Percentiles rank a stretch among this genome's conserved stretches.
Evolutionary conservation across 2,113 vertebrate genomes (phyloP).

Genomic region (Zosterops borbonicus): DNA sequence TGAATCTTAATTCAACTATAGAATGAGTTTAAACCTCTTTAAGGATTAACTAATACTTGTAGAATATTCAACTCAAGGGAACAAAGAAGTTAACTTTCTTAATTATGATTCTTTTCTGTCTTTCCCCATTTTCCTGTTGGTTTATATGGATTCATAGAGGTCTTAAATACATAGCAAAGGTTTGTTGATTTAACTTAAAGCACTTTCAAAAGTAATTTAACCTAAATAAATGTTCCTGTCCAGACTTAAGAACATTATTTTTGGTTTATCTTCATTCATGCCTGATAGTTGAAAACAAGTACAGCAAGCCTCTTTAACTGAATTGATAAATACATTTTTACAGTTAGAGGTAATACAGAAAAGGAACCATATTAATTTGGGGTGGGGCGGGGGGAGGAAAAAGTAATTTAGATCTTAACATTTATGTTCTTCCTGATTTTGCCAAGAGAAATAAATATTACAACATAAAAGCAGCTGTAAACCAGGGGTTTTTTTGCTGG

Average conservation of each 20-base stretch:
- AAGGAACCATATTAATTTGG: background rate
- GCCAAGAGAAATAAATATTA: background rate
- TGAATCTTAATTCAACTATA: background rate
- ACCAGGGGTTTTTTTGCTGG: rapidly evolving
- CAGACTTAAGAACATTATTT: background rate
- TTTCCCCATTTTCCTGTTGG: background rate
- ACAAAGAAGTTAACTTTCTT: background rate
- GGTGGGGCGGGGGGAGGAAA: too few species aligned
- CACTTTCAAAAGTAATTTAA: background rate
- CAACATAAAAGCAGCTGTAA: background rate
- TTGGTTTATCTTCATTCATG: background rate
- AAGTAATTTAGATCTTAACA: background rate
- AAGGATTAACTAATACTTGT: background rate
- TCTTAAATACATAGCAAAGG: background rate
- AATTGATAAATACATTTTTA: background rate
- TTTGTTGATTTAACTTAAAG: background rate
- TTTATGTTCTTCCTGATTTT: background rate
- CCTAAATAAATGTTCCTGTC: background rate
- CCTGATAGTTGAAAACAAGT: background rate
- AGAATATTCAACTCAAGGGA: background rate
- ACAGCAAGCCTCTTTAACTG: background rate
- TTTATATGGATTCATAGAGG: background rate
- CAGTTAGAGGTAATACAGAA: background rate
- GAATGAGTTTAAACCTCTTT: background rate
- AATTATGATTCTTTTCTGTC: background rate